phyloP scores from a whole-genome alignment of 1,140 invertebrate genomes.

The Campoletis sonorensis region DNA sequence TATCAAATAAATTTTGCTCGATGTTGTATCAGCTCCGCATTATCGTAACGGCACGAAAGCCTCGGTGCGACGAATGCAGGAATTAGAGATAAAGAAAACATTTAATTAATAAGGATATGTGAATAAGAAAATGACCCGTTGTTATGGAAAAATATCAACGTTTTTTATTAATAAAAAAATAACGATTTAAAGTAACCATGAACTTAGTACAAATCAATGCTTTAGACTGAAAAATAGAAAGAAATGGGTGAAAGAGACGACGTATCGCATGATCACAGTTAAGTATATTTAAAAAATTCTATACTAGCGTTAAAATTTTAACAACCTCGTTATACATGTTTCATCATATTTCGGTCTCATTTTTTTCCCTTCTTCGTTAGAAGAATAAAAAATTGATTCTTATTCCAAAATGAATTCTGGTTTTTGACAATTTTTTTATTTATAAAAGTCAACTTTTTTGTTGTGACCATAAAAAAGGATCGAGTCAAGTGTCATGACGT shows the following conservation, averaged over 20 bases:
- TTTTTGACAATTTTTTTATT: no score
- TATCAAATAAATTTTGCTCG: not conserved
- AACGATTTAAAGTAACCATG: slow-evolving; percentile 70
- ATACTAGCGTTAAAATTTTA: slow-evolving; percentile 59
- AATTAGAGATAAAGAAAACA: not conserved
- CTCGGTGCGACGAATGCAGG: not conserved
- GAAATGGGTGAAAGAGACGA: slow-evolving; percentile 32
- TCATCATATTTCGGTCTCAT: not conserved
- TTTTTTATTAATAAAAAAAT: slow-evolving; percentile 74
- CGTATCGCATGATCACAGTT: slow-evolving; percentile 65
- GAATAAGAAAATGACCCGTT: slow-evolving; percentile 43
- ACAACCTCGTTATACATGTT: not conserved
- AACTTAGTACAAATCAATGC: slow-evolving; percentile 64
- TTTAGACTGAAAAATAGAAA: slow-evolving; percentile 45
- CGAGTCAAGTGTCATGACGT: no score
- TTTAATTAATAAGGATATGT: not conserved
- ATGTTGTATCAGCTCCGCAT: not conserved
- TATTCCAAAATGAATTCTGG: no score
- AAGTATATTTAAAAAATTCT: slow-evolving; percentile 56
- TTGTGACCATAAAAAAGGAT: no score
- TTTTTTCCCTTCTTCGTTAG: no score
- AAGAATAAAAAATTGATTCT: no score
- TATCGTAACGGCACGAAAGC: not conserved
- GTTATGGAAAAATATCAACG: slow-evolving; percentile 72
- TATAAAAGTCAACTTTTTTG: no score